Base-by-base conservation (phyloP, 2,113 vertebrate species). In the Nerophis lumbriciformis region DNA sequence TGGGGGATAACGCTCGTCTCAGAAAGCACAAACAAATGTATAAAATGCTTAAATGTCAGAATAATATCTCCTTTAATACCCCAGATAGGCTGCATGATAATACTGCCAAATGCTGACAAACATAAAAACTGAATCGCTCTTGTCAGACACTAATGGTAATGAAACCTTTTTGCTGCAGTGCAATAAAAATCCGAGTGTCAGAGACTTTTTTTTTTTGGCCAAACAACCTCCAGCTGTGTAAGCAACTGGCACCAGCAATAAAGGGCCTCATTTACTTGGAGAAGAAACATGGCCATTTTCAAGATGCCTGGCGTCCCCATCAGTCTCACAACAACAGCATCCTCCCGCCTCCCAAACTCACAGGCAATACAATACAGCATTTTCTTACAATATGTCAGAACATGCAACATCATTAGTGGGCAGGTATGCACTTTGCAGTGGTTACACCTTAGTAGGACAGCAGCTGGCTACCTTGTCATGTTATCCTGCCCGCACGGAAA, bases 381-480 rank as follows among this genome's bases (percentile, higher is more conserved):
- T 28, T 28, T 28, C 28, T 28, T 28, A 28, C 28, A 1, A 28
- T 28, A 28, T 2, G 21, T 28, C 19, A 61, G 61, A 63, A 10
- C 39, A 65, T 48, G 76, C 70, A 77, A 80, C 63, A 66, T 16
- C 1, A 69, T 55, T 59, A 69, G 63, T 75, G 58, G 80, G 72
- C 64, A 61, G 65, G 55, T 65, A 78, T 28, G 28, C 28, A 28
- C 28, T 28, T 4, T 28, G 28, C 28, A 28, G 28, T 28, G 28
- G 2, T 28, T 28, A 4, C 28, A 28, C 28, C 2, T 28, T 28
- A 28, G 28, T 28, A 28, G 28, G 28, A 28, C 3, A 28, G 28
- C 28, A 28, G 28, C 28, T 28, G 28, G 28, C 28, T 28, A 28
- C 28, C 28, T 28, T 28, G 28, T 28, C 28, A 3, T 2, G 28